These are phyloP conservation scores for Phrixothrix hirtus DNA, from an alignment of 2,888 invertebrate genomes.

Conservation along the genomic window DNA sequence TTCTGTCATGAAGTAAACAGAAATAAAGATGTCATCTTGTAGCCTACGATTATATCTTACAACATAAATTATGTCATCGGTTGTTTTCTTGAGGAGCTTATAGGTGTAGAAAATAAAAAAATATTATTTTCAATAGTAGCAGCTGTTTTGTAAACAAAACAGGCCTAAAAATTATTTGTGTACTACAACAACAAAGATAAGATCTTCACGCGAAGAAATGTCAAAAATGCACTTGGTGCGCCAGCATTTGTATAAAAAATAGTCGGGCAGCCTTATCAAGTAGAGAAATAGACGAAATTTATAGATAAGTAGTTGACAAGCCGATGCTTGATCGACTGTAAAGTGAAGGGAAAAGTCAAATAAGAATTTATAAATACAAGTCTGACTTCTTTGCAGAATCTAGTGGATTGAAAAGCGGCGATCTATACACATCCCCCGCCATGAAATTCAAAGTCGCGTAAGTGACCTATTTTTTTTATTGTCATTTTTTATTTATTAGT, in stretches of 20 bases:
- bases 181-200: constrained; percentile 11
- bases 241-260: constrained; percentile 16
- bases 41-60: not conserved
- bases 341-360: constrained; percentile 55
- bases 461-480: constrained; percentile 39
- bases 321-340: constrained; percentile 46
- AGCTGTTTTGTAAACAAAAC: too few relatives aligned
- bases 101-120: not conserved
- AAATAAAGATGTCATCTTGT: too few relatives aligned
- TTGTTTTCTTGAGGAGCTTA: too few relatives aligned
- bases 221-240: constrained; percentile 22
- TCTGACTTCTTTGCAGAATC: constrained; percentile 47
- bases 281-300: constrained; percentile 8
- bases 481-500: constrained; percentile 2
- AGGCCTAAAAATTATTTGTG: too few relatives aligned
- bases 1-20: too few relatives aligned
- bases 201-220: constrained; percentile 17
- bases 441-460: constrained; percentile 51
- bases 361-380: constrained; percentile 55
- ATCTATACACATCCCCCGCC: constrained; percentile 43
- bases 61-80: not conserved
- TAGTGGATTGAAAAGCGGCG: constrained; percentile 49
- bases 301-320: constrained; percentile 9
- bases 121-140: not conserved
- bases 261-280: constrained; percentile 7